Base-by-base conservation (phyloP, 1,140 invertebrate genomes). In the Apis laboriosa region DNA sequence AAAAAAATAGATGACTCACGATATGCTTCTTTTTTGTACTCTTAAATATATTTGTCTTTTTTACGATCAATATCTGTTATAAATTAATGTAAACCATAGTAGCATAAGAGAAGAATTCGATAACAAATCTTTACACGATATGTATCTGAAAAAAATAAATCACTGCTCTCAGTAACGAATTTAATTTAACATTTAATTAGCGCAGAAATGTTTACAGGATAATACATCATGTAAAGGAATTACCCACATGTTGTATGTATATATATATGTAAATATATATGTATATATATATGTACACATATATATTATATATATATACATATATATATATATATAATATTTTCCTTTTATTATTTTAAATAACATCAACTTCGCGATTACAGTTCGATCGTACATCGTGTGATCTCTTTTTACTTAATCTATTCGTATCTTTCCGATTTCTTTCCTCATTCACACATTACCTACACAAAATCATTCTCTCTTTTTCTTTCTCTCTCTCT, bases 311-410 rank as follows among this genome's bases (percentile, higher is more conserved):
- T 66, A 66, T 66, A 60, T 11, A 66, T 19, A 21, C 21, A 64
- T 17, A 28, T 66, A 34, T 56, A 58, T 78, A 86, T 53, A 73
- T 77, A 80, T 80, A 87, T 89, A 88, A 89, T 88, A 78, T 77
- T 81, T 68, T 64, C 88, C 84, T 88, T 90, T 90, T 92, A 90
- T 92, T 92, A 91, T 89, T 93, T 93, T 93, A 92, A 93, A 90
- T 93, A 93, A 93, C 93, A 94, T 93, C 91, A 93, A 94, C 92
- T 93, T 75, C 93, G 92, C 90, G 86, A 91, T 92, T 92, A 90
- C 92, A 86, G 86, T 90, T 92, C 88, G 88, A 91, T 91, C 90
- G 88, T 92, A 92, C 90, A 93, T 92, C 89, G 78, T 89, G 60
- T 86, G 76, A 55, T 87, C 71, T 84, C 51, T 43, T 60, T 75